Conservation (phyloP, 2,797 vertebrate species). For the Paratrypauchen microcephalus region DNA sequence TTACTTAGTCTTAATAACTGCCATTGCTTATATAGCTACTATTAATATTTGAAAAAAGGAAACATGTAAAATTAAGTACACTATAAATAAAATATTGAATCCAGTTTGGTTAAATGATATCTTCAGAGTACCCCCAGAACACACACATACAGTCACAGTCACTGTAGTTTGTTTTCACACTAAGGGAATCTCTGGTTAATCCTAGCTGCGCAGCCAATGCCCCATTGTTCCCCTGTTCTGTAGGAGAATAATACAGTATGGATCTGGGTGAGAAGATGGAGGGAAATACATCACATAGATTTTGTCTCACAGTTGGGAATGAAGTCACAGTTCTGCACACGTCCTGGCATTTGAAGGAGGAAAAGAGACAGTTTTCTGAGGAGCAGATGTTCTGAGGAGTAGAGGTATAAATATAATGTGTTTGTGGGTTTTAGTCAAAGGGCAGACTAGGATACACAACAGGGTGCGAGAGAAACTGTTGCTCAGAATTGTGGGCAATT, state of each 20-base stretch:
- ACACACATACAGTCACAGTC: constrained; percentile 43
- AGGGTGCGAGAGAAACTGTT: constrained; percentile 39
- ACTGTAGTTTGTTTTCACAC: constrained; percentile 37
- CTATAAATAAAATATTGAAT: background rate
- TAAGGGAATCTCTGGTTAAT: constrained; percentile 64
- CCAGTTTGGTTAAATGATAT: background rate
- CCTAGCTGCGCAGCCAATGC: constrained; percentile 63
- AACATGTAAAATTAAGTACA: background rate
- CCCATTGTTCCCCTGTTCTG: constrained; percentile 55
- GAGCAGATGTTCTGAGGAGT: constrained; percentile 69
- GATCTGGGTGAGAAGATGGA: constrained; percentile 53
- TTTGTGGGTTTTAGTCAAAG: constrained; percentile 62
- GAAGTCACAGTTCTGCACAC: constrained; percentile 59
- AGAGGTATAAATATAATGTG: constrained; percentile 27
- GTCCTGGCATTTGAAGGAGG: constrained; percentile 39
- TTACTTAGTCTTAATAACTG: background rate
- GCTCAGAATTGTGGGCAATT: constrained; percentile 56
- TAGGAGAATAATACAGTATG: constrained; percentile 60
- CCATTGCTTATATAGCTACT: background rate
- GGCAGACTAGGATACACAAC: constrained; percentile 57
- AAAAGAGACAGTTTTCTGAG: constrained; percentile 41
- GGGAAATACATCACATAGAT: constrained; percentile 51
- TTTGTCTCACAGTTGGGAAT: constrained; percentile 53
- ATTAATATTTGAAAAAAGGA: background rate
- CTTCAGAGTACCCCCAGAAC: background rate